These are phyloP conservation scores for Pituophis catenifer DNA, from an alignment of 2,113 vertebrate species.

Conservation along the genomic window DNA sequence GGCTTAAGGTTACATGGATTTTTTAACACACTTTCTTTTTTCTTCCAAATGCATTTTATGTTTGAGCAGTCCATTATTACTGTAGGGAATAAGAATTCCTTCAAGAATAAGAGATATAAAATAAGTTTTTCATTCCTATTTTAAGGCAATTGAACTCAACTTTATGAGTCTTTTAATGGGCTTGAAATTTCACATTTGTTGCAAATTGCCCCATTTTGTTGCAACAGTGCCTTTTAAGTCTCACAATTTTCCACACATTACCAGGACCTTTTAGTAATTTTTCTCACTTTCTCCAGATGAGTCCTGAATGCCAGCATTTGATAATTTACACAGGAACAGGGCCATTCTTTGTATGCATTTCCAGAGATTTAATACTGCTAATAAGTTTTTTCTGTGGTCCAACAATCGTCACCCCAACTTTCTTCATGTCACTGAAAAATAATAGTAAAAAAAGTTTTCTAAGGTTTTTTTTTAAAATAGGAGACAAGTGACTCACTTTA, in stretches of 20 bases:
- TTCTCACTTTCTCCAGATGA: constrained; percentile 47
- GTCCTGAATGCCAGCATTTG: constrained; percentile 49
- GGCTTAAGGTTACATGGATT: constrained; percentile 65
- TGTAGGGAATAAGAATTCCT: constrained; percentile 58
- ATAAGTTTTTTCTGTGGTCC: constrained; percentile 95
- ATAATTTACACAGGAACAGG: constrained; percentile 89
- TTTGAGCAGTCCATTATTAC: constrained; percentile 63
- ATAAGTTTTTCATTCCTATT: constrained; percentile 68
- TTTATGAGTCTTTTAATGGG: constrained; percentile 70
- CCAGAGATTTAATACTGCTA: constrained; percentile 93
- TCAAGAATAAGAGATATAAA: constrained; percentile 67
- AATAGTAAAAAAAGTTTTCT: not conserved
- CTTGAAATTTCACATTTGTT: constrained; percentile 53
- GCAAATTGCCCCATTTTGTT: constrained; percentile 42
- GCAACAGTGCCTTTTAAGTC: constrained; percentile 43
- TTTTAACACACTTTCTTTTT: constrained; percentile 39
- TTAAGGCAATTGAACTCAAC: constrained; percentile 81
- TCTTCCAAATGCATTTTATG: constrained; percentile 45
- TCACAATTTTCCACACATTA: constrained; percentile 32
- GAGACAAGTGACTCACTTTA: not conserved
- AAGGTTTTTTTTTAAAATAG: not conserved
- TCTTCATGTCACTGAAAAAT: constrained; percentile 87
- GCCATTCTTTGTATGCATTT: constrained; percentile 89
- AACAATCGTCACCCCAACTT: constrained; percentile 89
- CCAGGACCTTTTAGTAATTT: constrained; percentile 42